A percentile compares a stretch with the other conserved stretches of the same genome.
Evolutionary conservation across 2,888 invertebrate species (phyloP).

Genomic region (Eucera pruinosa): DNA sequence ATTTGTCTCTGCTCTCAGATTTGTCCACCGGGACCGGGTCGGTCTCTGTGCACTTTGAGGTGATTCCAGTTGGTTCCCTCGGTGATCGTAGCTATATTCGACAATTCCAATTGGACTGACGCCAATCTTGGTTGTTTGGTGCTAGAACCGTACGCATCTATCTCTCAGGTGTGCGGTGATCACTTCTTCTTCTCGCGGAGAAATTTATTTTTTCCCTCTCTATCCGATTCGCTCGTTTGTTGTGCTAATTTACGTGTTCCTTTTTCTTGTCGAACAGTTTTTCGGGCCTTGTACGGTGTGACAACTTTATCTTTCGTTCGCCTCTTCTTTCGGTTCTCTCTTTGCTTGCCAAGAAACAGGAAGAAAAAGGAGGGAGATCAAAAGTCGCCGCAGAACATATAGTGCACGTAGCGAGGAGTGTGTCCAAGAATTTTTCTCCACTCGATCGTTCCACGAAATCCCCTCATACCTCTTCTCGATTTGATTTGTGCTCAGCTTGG

Average conservation of each 20-base stretch:
- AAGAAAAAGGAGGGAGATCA: slow-evolving; percentile 24
- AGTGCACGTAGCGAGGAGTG: slow-evolving; percentile 2
- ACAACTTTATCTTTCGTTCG: slow-evolving; percentile 50
- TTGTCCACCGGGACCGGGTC: no score
- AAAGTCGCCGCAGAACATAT: slow-evolving; percentile 38
- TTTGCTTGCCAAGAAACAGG: slow-evolving; percentile 36
- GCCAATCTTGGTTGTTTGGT: no score
- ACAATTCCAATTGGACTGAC: no score
- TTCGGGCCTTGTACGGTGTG: slow-evolving; percentile 12
- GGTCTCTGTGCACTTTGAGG: no score
- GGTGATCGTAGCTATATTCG: no score
- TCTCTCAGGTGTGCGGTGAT: no score
- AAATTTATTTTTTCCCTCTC: no score
- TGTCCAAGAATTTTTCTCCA: slow-evolving; percentile 42
- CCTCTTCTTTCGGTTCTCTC: slow-evolving; percentile 16
- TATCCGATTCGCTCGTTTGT: slow-evolving; percentile 43
- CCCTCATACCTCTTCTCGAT: slow-evolving; percentile 47
- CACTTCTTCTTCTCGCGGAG: no score
- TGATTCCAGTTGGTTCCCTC: no score
- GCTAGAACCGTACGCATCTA: no score
- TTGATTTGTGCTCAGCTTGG: slow-evolving; percentile 55
- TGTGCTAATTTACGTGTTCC: slow-evolving; percentile 43
- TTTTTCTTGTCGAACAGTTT: slow-evolving; percentile 32
- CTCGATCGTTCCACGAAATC: slow-evolving; percentile 54
- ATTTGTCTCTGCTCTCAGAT: no score